These are phyloP conservation scores for Lumbricus terrestris DNA, from an alignment of 2,888 invertebrate genomes.

Conservation along the genomic window DNA sequence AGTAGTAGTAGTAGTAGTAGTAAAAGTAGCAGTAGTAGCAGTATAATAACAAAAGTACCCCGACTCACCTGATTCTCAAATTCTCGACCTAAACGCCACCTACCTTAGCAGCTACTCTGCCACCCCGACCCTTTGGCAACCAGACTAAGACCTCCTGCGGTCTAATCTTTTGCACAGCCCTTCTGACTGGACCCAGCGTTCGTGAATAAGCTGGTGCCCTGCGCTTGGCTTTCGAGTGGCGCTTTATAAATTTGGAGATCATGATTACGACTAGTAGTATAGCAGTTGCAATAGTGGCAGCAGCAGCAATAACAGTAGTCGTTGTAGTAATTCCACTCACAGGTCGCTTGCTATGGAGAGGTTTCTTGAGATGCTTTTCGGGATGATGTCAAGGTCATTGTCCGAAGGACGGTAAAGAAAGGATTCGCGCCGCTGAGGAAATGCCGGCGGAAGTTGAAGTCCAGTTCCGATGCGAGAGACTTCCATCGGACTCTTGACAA, in stretches of 20 bases:
- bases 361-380: slow-evolving; percentile 12
- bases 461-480: background rate
- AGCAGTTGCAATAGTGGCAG: background rate
- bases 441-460: background rate
- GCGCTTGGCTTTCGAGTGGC: too few relatives aligned
- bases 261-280: background rate
- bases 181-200: too few relatives aligned
- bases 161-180: too few relatives aligned
- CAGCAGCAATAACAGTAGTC: background rate
- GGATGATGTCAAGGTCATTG: background rate
- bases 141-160: too few relatives aligned
- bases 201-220: too few relatives aligned
- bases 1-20: background rate
- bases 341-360: slow-evolving; percentile 7
- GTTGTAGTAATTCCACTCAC: background rate
- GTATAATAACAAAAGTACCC: too few relatives aligned
- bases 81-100: too few relatives aligned
- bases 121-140: too few relatives aligned
- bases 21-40: background rate
- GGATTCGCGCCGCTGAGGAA: slow-evolving; percentile 9
- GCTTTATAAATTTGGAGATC: too few relatives aligned
- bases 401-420: slow-evolving; percentile 5
- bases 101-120: too few relatives aligned
- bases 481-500: background rate
- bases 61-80: too few relatives aligned